Evolutionary conservation across 2,113 vertebrate genomes (phyloP).

Genomic region (Bucco capensis): DNA sequence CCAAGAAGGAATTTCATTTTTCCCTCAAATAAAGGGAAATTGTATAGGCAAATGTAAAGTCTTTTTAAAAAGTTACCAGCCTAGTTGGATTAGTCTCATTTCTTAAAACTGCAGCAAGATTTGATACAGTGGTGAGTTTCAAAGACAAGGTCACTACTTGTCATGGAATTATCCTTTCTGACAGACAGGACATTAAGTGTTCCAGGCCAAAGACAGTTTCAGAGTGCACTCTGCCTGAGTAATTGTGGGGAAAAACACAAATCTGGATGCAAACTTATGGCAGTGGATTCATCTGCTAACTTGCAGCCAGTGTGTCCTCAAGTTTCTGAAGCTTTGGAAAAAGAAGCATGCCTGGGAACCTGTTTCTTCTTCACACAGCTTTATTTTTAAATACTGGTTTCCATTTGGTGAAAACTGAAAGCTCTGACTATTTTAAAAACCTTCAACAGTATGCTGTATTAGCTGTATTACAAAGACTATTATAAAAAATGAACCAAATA

Average conservation of each 20-base stretch:
- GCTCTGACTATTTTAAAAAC: constrained; percentile 61
- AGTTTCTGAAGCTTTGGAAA: constrained; percentile 21
- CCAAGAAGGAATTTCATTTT: not conserved
- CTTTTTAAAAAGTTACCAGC: not conserved
- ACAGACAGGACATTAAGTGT: not conserved
- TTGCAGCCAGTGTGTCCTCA: not conserved
- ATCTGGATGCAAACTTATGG: not conserved
- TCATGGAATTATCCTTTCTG: not conserved
- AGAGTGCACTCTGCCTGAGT: not conserved
- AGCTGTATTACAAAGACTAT: constrained; percentile 41
- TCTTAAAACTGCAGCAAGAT: not conserved
- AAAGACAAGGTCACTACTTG: not conserved
- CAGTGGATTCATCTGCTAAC: constrained; percentile 32
- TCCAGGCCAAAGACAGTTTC: not conserved
- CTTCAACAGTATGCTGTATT: constrained; percentile 43
- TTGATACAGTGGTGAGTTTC: not conserved
- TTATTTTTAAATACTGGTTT: constrained; percentile 64
- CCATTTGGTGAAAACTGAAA: constrained; percentile 47
- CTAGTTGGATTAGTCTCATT: not conserved
- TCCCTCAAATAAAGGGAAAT: constrained; percentile 19
- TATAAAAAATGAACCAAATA: constrained; percentile 58
- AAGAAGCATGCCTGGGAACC: constrained; percentile 51
- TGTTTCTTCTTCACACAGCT: constrained; percentile 46
- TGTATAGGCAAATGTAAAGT: not conserved
- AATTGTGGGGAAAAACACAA: not conserved